Base-by-base conservation (phyloP, 2,888 invertebrate species). In the Aspidiotus destructor region DNA sequence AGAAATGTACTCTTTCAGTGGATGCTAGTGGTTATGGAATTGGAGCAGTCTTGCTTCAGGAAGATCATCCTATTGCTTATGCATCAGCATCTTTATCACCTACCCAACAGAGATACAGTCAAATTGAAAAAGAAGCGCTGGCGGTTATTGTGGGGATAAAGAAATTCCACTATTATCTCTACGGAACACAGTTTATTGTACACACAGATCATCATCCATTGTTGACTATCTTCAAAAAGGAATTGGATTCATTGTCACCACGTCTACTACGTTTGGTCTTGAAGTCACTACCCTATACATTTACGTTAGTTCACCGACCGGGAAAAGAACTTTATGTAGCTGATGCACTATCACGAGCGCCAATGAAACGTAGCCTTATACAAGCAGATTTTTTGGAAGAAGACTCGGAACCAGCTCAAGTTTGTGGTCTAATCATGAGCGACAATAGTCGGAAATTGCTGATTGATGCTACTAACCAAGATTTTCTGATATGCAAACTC, bases 41-140 rank as follows among this genome's bases (percentile, higher is more conserved):
- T n/a, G 60, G 60, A 1, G 11, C 41, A 8, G 60, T 60, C 1
- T 60, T 60, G 7, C 41, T 28, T 13, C 40, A 28, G 8, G 60
- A 60, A 9, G 5, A n/a, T 41, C 40, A 60, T 15, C 60, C 60
- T 13, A 41, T 60, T n/a, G 13, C 1, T n/a, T 41, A 11, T 7
- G 28, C 13, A 10, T 60, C 41, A 11, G 60, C 60, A 8, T 10
- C 11, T 10, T 13, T 28, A 7, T 40, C 9, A 1, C 13, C 40
- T 11, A 60, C 60, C 11, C 60, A 60, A n/a, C 60, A 60, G 7
- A 28, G 60, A 13, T 60, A 60, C 41, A 60, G 60, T 7, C 60
- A 60, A 60, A 60, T 60, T n/a, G 60, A 60, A 60, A 60, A 60
- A 41, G 60, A 60, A 60, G 60, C 60, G 2, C 40, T 28, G 1